phyloP scores from a whole-genome alignment of 2,113 vertebrate species.

The Alosa alosa region DNA sequence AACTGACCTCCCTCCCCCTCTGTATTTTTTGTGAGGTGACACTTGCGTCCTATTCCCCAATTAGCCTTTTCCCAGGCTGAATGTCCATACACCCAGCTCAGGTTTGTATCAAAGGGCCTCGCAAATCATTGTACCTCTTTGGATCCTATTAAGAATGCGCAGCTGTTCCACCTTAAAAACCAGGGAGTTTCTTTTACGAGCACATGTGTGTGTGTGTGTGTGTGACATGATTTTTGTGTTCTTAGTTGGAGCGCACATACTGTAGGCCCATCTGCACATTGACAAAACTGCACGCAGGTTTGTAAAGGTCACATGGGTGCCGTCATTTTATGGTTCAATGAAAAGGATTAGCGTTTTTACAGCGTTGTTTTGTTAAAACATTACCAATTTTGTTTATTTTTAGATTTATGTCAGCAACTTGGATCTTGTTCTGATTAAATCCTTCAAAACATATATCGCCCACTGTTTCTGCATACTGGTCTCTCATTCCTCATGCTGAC shows the following conservation, averaged over 20 bases:
- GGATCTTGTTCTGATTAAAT: background rate
- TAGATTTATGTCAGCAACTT: background rate
- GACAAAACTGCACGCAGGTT: background rate
- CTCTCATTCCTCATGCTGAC: background rate
- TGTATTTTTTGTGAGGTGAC: slow-evolving; percentile 60
- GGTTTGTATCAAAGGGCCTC: slow-evolving; percentile 63
- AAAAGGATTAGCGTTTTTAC: background rate
- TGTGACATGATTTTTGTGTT: background rate
- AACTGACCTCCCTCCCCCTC: slow-evolving; percentile 39
- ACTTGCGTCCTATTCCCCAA: slow-evolving; percentile 67
- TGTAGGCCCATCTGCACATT: background rate
- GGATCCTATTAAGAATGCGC: slow-evolving; percentile 70
- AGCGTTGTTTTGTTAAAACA: background rate
- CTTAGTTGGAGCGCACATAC: background rate
- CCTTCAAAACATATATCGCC: background rate
- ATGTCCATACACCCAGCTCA: slow-evolving; percentile 46
- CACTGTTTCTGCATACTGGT: background rate
- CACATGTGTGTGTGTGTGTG: background rate
- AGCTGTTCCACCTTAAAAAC: slow-evolving; percentile 66
- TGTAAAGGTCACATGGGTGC: background rate
- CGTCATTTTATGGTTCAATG: background rate
- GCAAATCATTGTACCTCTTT: slow-evolving; percentile 69
- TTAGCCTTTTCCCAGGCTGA: slow-evolving; percentile 62
- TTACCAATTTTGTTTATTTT: background rate
- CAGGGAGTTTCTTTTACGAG: slow-evolving; percentile 55